Base-by-base conservation (phyloP, 2,888 invertebrate genomes). In the Hipparchia semele region DNA sequence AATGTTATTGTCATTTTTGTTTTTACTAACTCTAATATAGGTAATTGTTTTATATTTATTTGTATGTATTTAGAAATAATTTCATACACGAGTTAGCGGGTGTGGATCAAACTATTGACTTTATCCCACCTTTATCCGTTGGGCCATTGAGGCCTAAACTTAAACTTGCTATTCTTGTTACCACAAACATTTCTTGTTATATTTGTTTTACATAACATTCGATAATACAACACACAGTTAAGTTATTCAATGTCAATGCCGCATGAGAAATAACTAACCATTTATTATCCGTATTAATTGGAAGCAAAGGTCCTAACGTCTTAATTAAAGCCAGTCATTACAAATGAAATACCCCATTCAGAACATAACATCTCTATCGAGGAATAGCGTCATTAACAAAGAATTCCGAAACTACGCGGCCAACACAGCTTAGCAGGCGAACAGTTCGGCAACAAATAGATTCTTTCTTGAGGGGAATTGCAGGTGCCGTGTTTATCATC, bases 331-430 rank as follows among this genome's bases (percentile, higher is more conserved):
- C 49, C 62, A 64, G 68, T 54, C 66, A 68, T 68, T 74, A 70
- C 58, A 70, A 62, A 66, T 73, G n/a, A 72, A 75, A 71, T 65
- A 66, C 46, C n/a, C 62, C 73, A 66, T 73, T 75, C 71, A 68
- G 53, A 68, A 49, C 46, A 54, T 68, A 62, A 77, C 73, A 74
- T 74, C 75, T 77, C 77, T 74, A 79, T 49, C 49, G 10, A 76
- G 72, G 68, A 71, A 65, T 71, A 73, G 71, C 77, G 73, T 80
- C 78, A 77, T 79, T 78, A 78, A 70, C 71, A 77, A 79, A 76
- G 77, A 77, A 79, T 80, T 78, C 74, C 46, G 51, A 71, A 72
- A 66, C 72, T 12, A 64, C 68, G 60, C n/a, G 56, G 71, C 12
- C 33, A 33, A 23, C 51, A 53, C 53, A 1, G 33, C 12, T 10